These are phyloP conservation scores for Phthorimaea operculella DNA, from an alignment of 1,140 invertebrate species.

Conservation along the genomic window DNA sequence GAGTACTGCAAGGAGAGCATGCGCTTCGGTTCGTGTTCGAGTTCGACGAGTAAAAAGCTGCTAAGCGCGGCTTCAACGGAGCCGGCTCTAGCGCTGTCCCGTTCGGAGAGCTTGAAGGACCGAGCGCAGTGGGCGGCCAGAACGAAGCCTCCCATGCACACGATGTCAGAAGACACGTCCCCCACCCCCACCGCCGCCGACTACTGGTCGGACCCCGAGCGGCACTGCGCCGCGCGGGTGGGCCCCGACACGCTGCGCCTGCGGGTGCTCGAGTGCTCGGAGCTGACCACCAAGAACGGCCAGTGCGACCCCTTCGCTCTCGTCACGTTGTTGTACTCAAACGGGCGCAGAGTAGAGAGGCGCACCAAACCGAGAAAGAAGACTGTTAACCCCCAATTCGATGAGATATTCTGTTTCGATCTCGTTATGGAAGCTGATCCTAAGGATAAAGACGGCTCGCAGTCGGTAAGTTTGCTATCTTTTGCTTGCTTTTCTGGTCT, in stretches of 20 bases:
- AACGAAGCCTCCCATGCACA: slow-evolving; percentile 52
- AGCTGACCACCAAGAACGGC: slow-evolving; percentile 89
- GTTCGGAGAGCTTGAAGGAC: slow-evolving; percentile 59
- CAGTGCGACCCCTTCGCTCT: slow-evolving; percentile 90
- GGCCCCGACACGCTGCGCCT: slow-evolving; percentile 66
- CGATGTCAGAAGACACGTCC: slow-evolving; percentile 49
- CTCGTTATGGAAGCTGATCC: slow-evolving; percentile 72
- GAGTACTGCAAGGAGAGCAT: slow-evolving; percentile 62
- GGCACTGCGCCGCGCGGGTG: slow-evolving; percentile 54
- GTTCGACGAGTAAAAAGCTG: slow-evolving; percentile 60
- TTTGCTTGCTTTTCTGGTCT: slow-evolving; percentile 7
- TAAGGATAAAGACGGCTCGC: slow-evolving; percentile 65
- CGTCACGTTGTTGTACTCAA: slow-evolving; percentile 82
- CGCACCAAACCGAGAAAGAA: slow-evolving; percentile 90
- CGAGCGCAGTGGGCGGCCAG: slow-evolving; percentile 48
- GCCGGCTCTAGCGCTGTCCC: slow-evolving; percentile 47
- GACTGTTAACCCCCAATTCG: slow-evolving; percentile 88
- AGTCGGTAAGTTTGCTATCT: slow-evolving; percentile 57
- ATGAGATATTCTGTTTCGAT: slow-evolving; percentile 90
- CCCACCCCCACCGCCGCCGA: slow-evolving; percentile 59
- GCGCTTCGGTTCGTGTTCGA: slow-evolving; percentile 61
- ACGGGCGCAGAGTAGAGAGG: slow-evolving; percentile 83
- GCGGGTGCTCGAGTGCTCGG: slow-evolving; percentile 83
- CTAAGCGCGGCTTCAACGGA: slow-evolving; percentile 47
- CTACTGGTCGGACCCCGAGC: slow-evolving; percentile 63